These are phyloP conservation scores for Parnassius glacialis DNA, from an alignment of 2,888 invertebrate genomes.

Conservation along the genomic window DNA sequence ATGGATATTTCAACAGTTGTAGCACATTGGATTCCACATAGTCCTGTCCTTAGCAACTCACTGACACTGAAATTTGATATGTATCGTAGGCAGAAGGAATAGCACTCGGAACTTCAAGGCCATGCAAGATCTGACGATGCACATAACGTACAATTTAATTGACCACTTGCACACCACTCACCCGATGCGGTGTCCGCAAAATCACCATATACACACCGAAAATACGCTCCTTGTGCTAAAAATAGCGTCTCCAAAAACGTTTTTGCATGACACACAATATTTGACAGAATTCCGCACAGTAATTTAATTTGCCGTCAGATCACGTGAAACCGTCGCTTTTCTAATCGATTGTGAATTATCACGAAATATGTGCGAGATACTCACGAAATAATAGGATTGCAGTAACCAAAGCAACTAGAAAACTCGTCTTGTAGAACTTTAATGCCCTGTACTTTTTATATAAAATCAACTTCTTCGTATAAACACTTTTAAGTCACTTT, in stretches of 20 bases:
- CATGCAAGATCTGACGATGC: slow-evolving; percentile 41
- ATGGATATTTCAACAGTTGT: not conserved
- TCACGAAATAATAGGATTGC: slow-evolving; percentile 62
- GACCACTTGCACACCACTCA: slow-evolving; percentile 68
- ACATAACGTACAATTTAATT: slow-evolving; percentile 46
- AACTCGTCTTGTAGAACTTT: slow-evolving; percentile 21
- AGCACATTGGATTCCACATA: slow-evolving; percentile 5
- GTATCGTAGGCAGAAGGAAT: slow-evolving; percentile 28
- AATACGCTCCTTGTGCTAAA: slow-evolving; percentile 68
- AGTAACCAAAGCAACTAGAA: slow-evolving; percentile 60
- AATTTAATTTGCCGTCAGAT: slow-evolving; percentile 50
- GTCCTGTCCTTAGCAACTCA: slow-evolving; percentile 1
- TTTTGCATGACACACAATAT: slow-evolving; percentile 57
- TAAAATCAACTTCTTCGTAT: slow-evolving; percentile 18
- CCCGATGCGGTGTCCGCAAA: slow-evolving; percentile 62
- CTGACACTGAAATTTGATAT: slow-evolving; percentile 40
- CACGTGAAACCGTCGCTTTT: slow-evolving; percentile 49
- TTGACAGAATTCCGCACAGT: slow-evolving; percentile 39
- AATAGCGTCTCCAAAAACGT: slow-evolving; percentile 60
- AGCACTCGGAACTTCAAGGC: slow-evolving; percentile 50
- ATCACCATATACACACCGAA: slow-evolving; percentile 71
- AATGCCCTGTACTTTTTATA: slow-evolving; percentile 16
- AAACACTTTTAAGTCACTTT: slow-evolving; percentile 57
- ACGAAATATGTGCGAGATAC: slow-evolving; percentile 57
- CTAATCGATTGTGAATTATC: slow-evolving; percentile 53